A percentile compares a stretch with the other conserved stretches of the same genome.
Conservation (phyloP, 2,797 vertebrate genomes). For the Pipistrellus kuhlii region DNA sequence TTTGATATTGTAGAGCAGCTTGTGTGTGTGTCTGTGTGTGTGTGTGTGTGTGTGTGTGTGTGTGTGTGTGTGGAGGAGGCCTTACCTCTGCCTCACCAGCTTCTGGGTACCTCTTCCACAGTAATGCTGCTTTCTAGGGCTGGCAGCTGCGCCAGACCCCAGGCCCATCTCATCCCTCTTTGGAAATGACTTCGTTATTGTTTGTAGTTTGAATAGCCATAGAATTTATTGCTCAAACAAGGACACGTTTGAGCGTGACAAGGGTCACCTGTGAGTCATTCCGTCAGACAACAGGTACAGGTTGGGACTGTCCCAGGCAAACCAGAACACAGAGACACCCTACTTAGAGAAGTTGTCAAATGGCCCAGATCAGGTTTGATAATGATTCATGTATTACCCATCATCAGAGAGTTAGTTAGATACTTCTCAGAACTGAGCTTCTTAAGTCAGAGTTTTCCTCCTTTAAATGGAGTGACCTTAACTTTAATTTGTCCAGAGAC, state of each 20-base stretch:
- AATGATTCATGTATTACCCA: background rate
- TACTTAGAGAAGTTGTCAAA: background rate
- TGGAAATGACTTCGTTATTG: conserved; percentile 53
- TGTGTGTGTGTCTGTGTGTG: conserved; percentile 6
- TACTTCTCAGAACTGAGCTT: background rate
- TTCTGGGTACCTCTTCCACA: conserved; percentile 21
- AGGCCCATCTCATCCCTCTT: conserved; percentile 74
- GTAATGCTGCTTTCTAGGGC: conserved; percentile 73
- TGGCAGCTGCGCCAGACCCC: conserved; percentile 78
- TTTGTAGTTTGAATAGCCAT: background rate
- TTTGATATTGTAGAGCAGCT: conserved; percentile 73
- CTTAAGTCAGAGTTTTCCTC: background rate
- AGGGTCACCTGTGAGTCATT: background rate
- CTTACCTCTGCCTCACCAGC: conserved; percentile 21
- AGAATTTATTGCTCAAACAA: background rate
- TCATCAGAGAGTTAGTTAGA: background rate
- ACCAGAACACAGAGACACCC: background rate
- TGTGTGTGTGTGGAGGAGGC: background rate
- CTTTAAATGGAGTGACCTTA: background rate
- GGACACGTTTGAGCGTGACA: background rate
- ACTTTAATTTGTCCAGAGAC: background rate
- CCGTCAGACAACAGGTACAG: background rate
- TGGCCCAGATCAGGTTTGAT: background rate
- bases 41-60: conserved; percentile 15
- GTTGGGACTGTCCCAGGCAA: background rate